Conservation (phyloP, 2,113 vertebrate genomes). For the Albula glossodonta region DNA sequence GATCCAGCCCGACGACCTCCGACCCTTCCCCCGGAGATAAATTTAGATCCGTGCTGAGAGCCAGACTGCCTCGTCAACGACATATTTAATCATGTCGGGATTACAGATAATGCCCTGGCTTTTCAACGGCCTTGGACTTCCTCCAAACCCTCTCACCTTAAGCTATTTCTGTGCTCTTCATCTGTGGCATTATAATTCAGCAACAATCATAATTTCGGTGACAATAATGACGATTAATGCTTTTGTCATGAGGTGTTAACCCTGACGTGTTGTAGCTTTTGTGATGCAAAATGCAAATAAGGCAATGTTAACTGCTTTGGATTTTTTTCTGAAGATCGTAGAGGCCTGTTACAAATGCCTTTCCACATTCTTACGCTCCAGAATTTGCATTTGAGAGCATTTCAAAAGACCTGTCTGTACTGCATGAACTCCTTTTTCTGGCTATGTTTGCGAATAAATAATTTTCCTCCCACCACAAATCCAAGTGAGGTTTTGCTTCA, state of each 20-base stretch:
- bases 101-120: constrained; percentile 24
- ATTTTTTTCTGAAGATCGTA: constrained; percentile 18
- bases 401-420: constrained; percentile 72
- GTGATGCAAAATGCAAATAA: not conserved
- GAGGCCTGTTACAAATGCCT: constrained; percentile 52
- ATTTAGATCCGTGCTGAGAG: constrained; percentile 27
- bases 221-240: not conserved
- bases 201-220: not conserved
- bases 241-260: not conserved
- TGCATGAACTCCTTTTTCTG: constrained; percentile 68
- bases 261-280: not conserved
- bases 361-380: constrained; percentile 47
- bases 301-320: not conserved
- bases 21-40: constrained; percentile 35
- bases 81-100: constrained; percentile 27
- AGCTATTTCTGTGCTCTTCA: not conserved
- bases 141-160: not conserved
- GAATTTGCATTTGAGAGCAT: constrained; percentile 60
- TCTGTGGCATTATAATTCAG: not conserved
- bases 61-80: constrained; percentile 19
- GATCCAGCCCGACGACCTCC: constrained; percentile 18
- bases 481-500: constrained; percentile 63
- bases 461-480: constrained; percentile 68
- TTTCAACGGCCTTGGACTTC: constrained; percentile 23
- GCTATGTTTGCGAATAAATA: constrained; percentile 66